Conservation (phyloP, 2,113 vertebrate species). For the Triplophysa siluroides region DNA sequence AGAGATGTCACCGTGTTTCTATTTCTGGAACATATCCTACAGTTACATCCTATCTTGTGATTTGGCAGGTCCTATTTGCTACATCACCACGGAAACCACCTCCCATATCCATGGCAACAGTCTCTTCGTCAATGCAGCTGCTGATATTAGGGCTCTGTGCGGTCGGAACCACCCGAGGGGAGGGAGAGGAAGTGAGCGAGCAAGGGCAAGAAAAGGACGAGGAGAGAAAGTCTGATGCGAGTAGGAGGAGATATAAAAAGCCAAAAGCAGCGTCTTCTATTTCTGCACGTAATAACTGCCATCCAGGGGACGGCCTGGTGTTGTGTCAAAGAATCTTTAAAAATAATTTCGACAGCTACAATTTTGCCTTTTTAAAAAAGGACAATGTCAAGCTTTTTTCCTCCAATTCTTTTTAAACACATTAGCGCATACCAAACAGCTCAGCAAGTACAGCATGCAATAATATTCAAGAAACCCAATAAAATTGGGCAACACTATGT, state of each 20-base stretch:
- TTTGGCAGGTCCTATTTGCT: conserved; percentile 54
- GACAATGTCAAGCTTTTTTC: neutral
- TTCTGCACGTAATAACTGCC: neutral
- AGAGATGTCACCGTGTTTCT: conserved; percentile 51
- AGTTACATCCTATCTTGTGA: conserved; percentile 53
- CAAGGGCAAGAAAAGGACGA: conserved; percentile 28
- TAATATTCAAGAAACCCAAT: neutral
- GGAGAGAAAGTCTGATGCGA: neutral
- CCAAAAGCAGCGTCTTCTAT: neutral
- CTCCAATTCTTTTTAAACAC: neutral
- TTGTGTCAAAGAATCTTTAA: neutral
- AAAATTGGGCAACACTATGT: neutral
- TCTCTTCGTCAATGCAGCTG: conserved; percentile 54
- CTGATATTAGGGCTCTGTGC: conserved; percentile 55
- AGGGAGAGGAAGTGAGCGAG: conserved; percentile 18
- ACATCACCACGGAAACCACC: conserved; percentile 78
- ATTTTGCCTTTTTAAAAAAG: neutral
- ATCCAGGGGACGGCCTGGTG: neutral
- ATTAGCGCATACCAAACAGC: neutral
- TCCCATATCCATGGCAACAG: conserved; percentile 65
- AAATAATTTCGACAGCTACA: neutral
- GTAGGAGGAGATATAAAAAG: neutral
- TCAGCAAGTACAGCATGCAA: neutral
- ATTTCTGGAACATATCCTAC: conserved; percentile 49
- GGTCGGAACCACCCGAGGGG: conserved; percentile 3